phyloP scores from a whole-genome alignment of 2,888 invertebrate genomes.

The Allolobophora icterica region DNA sequence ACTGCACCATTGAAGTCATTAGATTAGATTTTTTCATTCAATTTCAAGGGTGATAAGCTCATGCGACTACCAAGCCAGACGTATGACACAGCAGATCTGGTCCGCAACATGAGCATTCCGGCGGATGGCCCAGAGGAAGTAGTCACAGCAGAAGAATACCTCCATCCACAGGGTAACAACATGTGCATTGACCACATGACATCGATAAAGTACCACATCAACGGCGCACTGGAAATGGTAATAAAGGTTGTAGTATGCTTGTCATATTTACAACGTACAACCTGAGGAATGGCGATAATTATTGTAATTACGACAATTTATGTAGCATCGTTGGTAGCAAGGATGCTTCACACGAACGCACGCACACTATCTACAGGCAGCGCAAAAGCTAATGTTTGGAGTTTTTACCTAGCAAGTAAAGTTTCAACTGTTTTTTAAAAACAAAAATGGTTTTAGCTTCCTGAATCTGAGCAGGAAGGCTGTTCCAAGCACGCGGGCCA shows the following conservation, averaged over 20 bases:
- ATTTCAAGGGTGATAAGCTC: constrained; percentile 79
- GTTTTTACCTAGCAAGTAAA: too few species aligned
- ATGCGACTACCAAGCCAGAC: constrained; percentile 82
- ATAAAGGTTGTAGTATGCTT: not conserved
- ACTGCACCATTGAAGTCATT: not conserved
- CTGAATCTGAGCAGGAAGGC: too few species aligned
- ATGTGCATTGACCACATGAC: constrained; percentile 19
- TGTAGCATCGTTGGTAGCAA: too few species aligned
- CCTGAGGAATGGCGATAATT: too few species aligned
- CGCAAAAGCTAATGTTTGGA: too few species aligned
- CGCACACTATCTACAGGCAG: too few species aligned
- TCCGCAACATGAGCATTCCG: constrained; percentile 58
- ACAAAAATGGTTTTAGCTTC: too few species aligned
- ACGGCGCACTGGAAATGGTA: constrained; percentile 28
- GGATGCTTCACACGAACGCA: too few species aligned
- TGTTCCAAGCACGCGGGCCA: too few species aligned
- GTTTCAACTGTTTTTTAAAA: too few species aligned
- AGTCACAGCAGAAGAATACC: constrained; percentile 87
- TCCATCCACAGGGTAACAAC: constrained; percentile 69
- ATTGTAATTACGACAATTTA: too few species aligned
- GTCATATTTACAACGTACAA: not conserved
- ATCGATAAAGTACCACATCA: not conserved
- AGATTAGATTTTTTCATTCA: not conserved
- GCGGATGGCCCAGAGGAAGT: constrained; percentile 81
- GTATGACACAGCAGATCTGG: constrained; percentile 85